Conservation (phyloP, 2,888 invertebrate genomes). For the Pseudoips prasinana region DNA sequence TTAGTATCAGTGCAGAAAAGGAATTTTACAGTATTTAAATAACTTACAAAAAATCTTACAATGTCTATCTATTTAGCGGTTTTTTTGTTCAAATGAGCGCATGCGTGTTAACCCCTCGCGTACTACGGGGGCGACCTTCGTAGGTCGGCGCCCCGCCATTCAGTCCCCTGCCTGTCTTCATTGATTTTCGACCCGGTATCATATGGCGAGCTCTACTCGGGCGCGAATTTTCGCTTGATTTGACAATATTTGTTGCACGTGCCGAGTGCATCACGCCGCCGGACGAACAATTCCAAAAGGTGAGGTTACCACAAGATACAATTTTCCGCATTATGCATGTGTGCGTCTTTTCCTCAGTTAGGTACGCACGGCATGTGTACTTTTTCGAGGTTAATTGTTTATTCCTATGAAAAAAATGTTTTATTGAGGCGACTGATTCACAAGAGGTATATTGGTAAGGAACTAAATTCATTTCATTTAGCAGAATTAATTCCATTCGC, state of each 20-base stretch:
- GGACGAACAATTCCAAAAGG: conserved; percentile 7
- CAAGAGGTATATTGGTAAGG: no score
- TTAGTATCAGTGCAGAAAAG: no score
- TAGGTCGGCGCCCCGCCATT: conserved; percentile 74
- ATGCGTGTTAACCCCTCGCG: conserved; percentile 64
- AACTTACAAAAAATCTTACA: no score
- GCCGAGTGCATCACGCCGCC: conserved; percentile 14
- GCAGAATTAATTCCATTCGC: no score
- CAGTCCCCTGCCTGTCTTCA: conserved; percentile 57
- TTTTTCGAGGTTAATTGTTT: conserved; percentile 4
- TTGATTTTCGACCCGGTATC: conserved; percentile 70
- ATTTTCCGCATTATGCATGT: no score
- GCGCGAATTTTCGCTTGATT: conserved; percentile 55
- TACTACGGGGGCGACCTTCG: conserved; percentile 74
- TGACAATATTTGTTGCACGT: conserved; percentile 43
- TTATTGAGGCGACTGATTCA: background rate
- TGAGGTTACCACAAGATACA: conserved; percentile 2
- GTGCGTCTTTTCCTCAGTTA: no score
- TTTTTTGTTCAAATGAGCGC: conserved; percentile 42
- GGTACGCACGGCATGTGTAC: no score
- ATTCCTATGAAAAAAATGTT: background rate
- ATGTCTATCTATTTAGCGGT: no score
- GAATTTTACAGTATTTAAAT: no score
- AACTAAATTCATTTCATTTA: conserved; percentile 19
- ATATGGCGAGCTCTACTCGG: conserved; percentile 51